Conservation (phyloP, 2,797 vertebrate species). For the Cyclopterus lumpus region DNA sequence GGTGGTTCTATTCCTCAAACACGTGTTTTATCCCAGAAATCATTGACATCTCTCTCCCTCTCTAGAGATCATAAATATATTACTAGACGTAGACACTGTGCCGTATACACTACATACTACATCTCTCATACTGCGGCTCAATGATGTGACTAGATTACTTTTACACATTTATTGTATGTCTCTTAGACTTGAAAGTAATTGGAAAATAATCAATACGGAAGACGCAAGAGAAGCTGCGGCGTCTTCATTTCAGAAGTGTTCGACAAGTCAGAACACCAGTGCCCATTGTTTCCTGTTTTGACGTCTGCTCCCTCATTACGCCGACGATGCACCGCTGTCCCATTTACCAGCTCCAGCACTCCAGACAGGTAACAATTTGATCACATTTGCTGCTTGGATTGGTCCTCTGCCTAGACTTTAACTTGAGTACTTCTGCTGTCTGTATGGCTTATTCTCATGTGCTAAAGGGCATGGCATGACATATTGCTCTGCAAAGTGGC, state of each 20-base stretch:
- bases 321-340: neutral
- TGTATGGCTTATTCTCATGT: neutral
- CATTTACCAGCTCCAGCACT: neutral
- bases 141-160: neutral
- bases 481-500: neutral
- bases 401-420: neutral
- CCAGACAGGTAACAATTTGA: neutral
- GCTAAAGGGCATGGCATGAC: neutral
- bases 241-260: neutral
- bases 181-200: neutral
- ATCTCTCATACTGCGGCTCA: too few relatives aligned
- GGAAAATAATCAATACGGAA: neutral
- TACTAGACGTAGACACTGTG: neutral
- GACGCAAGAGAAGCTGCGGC: neutral
- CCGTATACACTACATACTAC: neutral
- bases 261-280: neutral
- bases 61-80: neutral
- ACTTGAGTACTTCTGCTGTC: neutral
- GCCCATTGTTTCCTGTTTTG: neutral
- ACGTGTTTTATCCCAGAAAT: conserved; percentile 6
- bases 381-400: conserved; percentile 15
- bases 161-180: neutral
- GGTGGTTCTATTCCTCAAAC: neutral
- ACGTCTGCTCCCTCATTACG: conserved; percentile 1
- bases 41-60: neutral